phyloP scores from a whole-genome alignment of 2,797 vertebrate species.

The Urophycis tenuis region DNA sequence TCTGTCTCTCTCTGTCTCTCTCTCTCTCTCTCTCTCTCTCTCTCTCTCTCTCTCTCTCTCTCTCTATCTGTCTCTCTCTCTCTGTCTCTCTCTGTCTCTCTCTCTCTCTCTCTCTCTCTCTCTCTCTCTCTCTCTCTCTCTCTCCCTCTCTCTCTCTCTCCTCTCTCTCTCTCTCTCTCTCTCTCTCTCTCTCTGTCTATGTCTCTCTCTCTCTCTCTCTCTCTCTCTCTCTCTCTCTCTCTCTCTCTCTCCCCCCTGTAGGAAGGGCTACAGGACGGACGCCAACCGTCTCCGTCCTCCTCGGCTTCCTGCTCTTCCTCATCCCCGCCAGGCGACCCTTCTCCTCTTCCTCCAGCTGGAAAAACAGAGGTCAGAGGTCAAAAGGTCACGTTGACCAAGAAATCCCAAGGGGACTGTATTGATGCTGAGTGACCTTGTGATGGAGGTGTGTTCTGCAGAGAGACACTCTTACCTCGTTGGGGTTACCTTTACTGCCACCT shows the following conservation, averaged over 20 bases:
- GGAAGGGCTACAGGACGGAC: conserved; percentile 94
- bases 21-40: not conserved
- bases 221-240: not conserved
- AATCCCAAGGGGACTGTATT: too few species aligned
- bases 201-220: not conserved
- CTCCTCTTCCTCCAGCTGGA: conserved; percentile 69
- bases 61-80: not conserved
- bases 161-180: not conserved
- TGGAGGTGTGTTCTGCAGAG: too few species aligned
- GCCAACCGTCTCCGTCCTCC: conserved; percentile 91
- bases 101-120: not conserved
- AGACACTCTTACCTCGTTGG: too few species aligned
- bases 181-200: not conserved
- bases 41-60: not conserved
- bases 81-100: not conserved
- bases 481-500: too few species aligned
- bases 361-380: conserved; percentile 61
- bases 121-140: not conserved
- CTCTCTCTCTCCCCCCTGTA: conserved; percentile 46
- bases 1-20: not conserved
- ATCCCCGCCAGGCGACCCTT: conserved; percentile 87
- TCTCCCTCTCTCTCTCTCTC: not conserved
- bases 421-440: too few species aligned
- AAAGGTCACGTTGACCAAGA: not conserved
- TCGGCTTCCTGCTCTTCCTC: conserved; percentile 96